These are phyloP conservation scores for Dione vanillae DNA, from an alignment of 2,888 invertebrate genomes.

Conservation along the genomic window DNA sequence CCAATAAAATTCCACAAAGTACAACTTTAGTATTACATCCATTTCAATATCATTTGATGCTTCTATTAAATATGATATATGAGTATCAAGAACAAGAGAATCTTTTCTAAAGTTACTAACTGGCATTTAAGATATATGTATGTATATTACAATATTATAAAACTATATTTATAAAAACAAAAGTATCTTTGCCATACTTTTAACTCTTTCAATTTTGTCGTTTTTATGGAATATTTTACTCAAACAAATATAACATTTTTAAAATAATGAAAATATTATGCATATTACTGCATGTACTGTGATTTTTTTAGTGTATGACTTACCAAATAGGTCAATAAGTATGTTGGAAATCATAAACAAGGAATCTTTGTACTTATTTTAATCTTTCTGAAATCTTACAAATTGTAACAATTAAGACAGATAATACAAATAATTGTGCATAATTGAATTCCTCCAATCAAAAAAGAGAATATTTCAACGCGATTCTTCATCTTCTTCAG, in stretches of 20 bases:
- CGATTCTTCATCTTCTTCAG: constrained; percentile 75
- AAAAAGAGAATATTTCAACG: constrained; percentile 52
- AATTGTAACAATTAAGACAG: neutral
- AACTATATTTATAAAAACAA: too few species aligned
- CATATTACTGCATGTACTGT: neutral
- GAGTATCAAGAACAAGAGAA: too few species aligned
- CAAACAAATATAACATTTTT: too few species aligned
- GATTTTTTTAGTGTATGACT: neutral
- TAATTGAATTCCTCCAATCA: too few species aligned
- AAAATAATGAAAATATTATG: too few species aligned
- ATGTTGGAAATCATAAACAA: neutral
- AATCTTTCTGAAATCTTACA: neutral
- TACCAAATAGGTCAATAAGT: neutral
- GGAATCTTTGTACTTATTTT: neutral
- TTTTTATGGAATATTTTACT: neutral
- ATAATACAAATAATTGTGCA: neutral
- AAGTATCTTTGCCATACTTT: too few species aligned
- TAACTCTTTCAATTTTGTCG: neutral
- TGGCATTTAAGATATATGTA: too few species aligned
- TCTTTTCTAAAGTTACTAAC: too few species aligned
- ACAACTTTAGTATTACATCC: neutral
- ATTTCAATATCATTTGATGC: neutral
- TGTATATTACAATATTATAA: too few species aligned
- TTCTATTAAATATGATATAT: too few species aligned
- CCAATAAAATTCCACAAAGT: neutral